Conservation (phyloP, 2,888 invertebrate species). For the Conus canariensis region DNA sequence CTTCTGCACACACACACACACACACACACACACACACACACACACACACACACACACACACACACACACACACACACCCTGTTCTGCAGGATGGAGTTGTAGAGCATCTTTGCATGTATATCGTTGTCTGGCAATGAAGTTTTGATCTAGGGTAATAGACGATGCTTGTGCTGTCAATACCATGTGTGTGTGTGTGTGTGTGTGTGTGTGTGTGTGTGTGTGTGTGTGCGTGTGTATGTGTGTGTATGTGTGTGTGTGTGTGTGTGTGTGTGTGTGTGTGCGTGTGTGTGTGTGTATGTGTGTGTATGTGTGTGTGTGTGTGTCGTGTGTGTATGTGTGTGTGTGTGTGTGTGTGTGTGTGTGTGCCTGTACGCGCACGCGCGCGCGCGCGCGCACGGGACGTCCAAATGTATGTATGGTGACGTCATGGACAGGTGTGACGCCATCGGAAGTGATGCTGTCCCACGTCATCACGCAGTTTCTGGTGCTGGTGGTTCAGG, state of each 20-base stretch:
- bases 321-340: neutral
- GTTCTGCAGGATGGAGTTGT: too few species aligned
- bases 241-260: too few species aligned
- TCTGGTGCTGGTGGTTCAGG: conserved; percentile 96
- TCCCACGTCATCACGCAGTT: conserved; percentile 97
- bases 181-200: neutral
- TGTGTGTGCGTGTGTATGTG: neutral
- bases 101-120: too few species aligned
- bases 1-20: too few species aligned
- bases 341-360: conserved; percentile 13
- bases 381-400: neutral
- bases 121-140: too few species aligned
- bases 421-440: conserved; percentile 84
- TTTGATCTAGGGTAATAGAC: too few species aligned
- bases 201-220: neutral
- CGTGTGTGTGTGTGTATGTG: neutral
- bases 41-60: too few species aligned
- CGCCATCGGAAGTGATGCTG: conserved; percentile 93
- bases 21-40: too few species aligned
- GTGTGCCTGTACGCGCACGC: neutral
- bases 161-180: too few species aligned
- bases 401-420: neutral
- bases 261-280: too few species aligned
- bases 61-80: too few species aligned
- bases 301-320: neutral